These are phyloP conservation scores for Acromyrmex echinatior DNA, from an alignment of 1,140 invertebrate species.

Conservation along the genomic window DNA sequence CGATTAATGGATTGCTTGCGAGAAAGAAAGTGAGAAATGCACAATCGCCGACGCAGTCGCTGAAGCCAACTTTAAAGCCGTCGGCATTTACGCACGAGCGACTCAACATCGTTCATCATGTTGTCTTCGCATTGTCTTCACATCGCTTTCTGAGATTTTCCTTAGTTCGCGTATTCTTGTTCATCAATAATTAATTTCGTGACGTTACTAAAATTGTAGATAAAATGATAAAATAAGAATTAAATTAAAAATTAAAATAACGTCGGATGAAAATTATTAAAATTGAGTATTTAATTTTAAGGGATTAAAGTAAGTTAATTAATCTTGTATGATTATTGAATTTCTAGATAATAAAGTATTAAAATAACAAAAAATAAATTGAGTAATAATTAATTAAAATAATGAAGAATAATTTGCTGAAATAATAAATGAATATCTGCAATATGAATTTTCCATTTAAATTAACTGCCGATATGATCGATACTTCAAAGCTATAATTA, in stretches of 20 bases:
- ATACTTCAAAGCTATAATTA: neutral
- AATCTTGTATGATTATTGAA: neutral
- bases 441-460: neutral
- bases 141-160: neutral
- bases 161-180: no score
- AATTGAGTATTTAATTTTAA: neutral
- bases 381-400: conserved; percentile 10
- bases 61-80: neutral
- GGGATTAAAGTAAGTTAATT: neutral
- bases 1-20: conserved; percentile 31
- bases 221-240: neutral
- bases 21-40: conserved; percentile 39
- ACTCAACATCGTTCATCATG: neutral
- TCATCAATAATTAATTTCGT: conserved; percentile 12
- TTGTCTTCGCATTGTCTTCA: neutral
- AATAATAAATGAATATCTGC: neutral
- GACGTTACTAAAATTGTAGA: neutral
- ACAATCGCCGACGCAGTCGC: neutral
- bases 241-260: neutral
- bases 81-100: neutral
- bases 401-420: neutral
- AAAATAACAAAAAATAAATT: neutral
- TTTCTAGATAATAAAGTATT: neutral
- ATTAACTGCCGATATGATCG: neutral
- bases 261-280: neutral